These are phyloP conservation scores for Actenoides lindsayi DNA, from an alignment of 2,113 vertebrate species.

Conservation along the genomic window DNA sequence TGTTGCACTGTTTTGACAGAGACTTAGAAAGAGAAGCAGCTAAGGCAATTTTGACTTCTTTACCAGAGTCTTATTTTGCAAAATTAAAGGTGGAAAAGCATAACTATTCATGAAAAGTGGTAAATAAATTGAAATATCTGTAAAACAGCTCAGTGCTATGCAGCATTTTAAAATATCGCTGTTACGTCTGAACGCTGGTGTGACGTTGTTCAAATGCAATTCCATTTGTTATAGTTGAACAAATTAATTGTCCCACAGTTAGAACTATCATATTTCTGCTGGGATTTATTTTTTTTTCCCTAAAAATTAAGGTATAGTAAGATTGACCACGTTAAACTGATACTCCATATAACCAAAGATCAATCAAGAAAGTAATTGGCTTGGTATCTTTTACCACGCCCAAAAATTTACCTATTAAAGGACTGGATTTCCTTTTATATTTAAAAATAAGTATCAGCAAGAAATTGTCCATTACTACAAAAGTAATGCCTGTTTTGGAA, in stretches of 20 bases:
- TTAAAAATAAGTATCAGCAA: not conserved
- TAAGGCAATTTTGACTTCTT: not conserved
- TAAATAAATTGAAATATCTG: not conserved
- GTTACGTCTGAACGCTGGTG: not conserved
- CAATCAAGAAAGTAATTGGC: not conserved
- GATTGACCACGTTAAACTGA: not conserved
- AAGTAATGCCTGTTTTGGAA: not conserved
- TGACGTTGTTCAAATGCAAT: not conserved
- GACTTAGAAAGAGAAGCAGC: not conserved
- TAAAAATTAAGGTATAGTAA: not conserved
- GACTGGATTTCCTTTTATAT: not conserved
- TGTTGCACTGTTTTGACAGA: not conserved
- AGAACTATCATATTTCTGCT: not conserved
- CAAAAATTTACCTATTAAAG: not conserved
- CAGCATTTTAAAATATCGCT: not conserved
- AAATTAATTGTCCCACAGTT: not conserved
- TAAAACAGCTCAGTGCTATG: not conserved
- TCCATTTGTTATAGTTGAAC: not conserved
- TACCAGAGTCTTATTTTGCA: not conserved
- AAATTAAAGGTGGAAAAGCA: not conserved
- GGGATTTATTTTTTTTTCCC: not conserved
- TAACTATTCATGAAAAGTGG: not conserved
- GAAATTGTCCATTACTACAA: not conserved
- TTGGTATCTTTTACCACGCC: not conserved
- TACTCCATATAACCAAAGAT: not conserved